Evolutionary conservation across 2,888 invertebrate species (phyloP).

Genomic region (Linyphia triangularis): DNA sequence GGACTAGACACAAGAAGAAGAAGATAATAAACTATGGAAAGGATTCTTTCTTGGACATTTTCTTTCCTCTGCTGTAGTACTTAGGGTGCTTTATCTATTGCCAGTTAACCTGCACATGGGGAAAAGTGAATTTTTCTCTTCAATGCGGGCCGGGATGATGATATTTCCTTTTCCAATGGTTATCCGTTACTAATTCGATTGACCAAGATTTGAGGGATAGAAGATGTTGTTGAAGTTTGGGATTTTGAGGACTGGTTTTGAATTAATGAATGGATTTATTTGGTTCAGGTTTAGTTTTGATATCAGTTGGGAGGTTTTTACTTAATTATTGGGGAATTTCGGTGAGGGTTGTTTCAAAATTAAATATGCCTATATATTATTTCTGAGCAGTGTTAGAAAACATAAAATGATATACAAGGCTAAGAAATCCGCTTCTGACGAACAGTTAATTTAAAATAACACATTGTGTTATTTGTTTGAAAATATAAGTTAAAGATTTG

Average conservation of each 20-base stretch:
- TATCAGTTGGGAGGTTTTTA: too few species aligned
- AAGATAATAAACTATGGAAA: conserved; percentile 2
- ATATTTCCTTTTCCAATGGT: conserved; percentile 19
- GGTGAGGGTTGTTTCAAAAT: too few species aligned
- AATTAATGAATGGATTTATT: too few species aligned
- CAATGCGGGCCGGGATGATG: conserved; percentile 12
- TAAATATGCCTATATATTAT: too few species aligned
- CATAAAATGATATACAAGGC: too few species aligned
- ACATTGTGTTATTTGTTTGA: too few species aligned
- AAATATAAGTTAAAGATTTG: too few species aligned
- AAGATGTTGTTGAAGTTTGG: not conserved
- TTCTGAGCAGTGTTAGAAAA: too few species aligned
- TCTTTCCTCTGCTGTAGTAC: not conserved
- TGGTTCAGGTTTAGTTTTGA: too few species aligned
- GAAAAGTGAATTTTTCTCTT: conserved; percentile 41
- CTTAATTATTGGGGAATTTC: too few species aligned
- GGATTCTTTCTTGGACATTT: conserved; percentile 15
- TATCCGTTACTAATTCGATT: not conserved
- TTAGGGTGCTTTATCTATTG: conserved; percentile 28
- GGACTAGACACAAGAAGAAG: conserved; percentile 22
- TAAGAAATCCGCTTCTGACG: too few species aligned
- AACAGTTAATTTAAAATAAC: too few species aligned
- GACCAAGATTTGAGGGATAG: not conserved
- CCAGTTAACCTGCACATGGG: conserved; percentile 26
- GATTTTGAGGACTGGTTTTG: not conserved